Base-by-base conservation (phyloP, 2,888 invertebrate species). In the Caenorhabditis uteleia region DNA sequence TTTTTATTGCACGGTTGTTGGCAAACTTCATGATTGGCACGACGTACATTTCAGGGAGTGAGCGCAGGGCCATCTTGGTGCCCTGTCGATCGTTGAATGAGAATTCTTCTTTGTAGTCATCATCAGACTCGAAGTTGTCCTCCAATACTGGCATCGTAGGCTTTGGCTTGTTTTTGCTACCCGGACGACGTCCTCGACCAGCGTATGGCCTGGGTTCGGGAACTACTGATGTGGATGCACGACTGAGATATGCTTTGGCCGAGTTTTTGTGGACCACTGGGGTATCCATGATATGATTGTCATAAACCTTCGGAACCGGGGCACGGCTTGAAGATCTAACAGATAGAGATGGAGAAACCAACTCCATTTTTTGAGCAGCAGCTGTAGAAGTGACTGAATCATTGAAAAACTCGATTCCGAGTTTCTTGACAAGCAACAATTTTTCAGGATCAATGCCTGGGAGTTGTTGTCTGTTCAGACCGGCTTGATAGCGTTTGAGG, bases 111-210 rank as follows among this genome's bases (percentile, higher is more conserved):
- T 16, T 39, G n/a, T n/a, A n/a, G n/a, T 46, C 38, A 29, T 39
- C 40, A 21, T 43, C 38, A 16, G 40, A 48, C 25, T 44, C 43
- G 39, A 29, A 25, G 12, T 45, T 36, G 36, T 16, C 27, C 20
- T 8, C 12, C 10, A 31, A 14, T 25, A 25, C 21, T 26, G 27
- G 27, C 1, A 59, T 58, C 2, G 26, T 23, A 7, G 6, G 10
- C 64, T 80, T 79, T 3, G 79, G 80, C 59, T 80, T 82, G 68
- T 80, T 82, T 65, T 80, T 82, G 42, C 74, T 74, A 10, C 79
- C 80, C 6, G 77, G 75, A 40, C 78, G 78, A 25, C 80, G 59
- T 16, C 81, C 81, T 12, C 81, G 68, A 4, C 74, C 72, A 10
- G 71, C 68, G 42, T 70, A 68, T 12, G 54, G 51, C 27, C 16